Evolutionary conservation across 2,113 vertebrate species (phyloP).

Genomic region (Sebastes fasciatus): DNA sequence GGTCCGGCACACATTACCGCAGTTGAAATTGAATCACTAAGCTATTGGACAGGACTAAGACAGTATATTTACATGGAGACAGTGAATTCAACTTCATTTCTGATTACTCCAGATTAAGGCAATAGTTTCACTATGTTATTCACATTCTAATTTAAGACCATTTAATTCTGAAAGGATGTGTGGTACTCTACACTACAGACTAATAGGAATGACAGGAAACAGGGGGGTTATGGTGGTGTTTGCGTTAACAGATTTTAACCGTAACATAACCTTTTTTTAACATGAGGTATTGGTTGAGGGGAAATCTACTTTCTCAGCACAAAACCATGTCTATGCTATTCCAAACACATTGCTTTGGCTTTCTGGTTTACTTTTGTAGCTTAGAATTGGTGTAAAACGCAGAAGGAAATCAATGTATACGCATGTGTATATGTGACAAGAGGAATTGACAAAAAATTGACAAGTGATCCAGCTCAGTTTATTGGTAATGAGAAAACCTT

Average conservation of each 20-base stretch:
- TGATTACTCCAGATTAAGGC: background rate
- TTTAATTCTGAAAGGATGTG: background rate
- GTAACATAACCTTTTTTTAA: background rate
- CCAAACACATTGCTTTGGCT: background rate
- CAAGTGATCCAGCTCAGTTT: background rate
- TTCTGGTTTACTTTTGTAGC: background rate
- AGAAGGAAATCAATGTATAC: background rate
- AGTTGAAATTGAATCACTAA: background rate
- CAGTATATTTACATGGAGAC: background rate
- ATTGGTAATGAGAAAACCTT: background rate
- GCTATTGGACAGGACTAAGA: background rate
- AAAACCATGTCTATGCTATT: background rate
- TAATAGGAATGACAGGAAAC: background rate
- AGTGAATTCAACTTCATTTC: background rate
- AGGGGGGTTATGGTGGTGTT: background rate
- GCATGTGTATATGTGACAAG: background rate
- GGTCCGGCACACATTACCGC: background rate
- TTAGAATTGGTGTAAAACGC: constrained; percentile 1
- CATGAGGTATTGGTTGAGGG: background rate
- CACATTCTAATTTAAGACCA: background rate
- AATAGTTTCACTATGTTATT: background rate
- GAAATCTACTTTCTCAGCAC: background rate
- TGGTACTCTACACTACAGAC: background rate
- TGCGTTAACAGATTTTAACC: background rate
- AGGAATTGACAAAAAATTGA: background rate